These are phyloP conservation scores for Glaucidium brasilianum DNA, from an alignment of 2,113 vertebrate genomes.

Conservation along the genomic window DNA sequence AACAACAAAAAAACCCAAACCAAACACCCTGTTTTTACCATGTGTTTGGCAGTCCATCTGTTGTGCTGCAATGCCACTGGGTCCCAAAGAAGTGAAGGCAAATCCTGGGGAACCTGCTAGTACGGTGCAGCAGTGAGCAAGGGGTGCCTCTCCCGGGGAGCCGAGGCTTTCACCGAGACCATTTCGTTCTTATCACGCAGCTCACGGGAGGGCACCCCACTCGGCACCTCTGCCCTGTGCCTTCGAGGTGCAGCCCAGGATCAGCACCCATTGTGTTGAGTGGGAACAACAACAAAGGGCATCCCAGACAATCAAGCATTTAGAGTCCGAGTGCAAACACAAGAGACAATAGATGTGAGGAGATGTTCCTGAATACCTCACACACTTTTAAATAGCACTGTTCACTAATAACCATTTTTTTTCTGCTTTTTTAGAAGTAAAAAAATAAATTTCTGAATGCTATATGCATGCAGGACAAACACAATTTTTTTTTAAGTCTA, in stretches of 20 bases:
- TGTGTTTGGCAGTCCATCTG: neutral
- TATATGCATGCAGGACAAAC: neutral
- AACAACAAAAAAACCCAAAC: neutral
- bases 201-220: neutral
- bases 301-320: neutral
- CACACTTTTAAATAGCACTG: neutral
- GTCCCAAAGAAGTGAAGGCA: neutral
- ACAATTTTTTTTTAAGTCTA: neutral
- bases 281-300: neutral
- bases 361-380: neutral
- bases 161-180: neutral
- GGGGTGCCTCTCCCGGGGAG: neutral
- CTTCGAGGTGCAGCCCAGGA: neutral
- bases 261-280: neutral
- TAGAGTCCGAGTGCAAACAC: neutral
- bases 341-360: neutral
- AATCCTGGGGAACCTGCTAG: neutral
- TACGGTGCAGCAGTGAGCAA: neutral
- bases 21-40: neutral
- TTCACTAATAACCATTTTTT: neutral
- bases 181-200: fast-evolving
- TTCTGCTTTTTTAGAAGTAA: neutral
- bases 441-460: neutral
- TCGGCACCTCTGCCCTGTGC: neutral
- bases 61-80: neutral